Percentiles rank a stretch among this genome's conserved stretches.
These are phyloP conservation scores for Hemaris fuciformis DNA, from an alignment of 2,888 invertebrate species.

Conservation along the genomic window DNA sequence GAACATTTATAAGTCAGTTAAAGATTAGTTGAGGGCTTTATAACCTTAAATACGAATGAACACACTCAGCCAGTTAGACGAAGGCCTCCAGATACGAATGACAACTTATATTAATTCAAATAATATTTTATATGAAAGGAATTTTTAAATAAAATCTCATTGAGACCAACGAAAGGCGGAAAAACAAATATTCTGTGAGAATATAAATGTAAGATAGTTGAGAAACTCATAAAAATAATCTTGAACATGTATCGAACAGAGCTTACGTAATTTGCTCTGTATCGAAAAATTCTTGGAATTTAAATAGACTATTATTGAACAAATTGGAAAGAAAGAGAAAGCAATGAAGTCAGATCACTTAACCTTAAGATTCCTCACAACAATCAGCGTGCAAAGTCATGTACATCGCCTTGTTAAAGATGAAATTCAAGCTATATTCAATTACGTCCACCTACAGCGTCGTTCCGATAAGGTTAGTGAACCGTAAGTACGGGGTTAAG, in stretches of 20 bases:
- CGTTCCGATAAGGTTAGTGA: conserved; percentile 41
- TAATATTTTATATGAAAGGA: too few relatives aligned
- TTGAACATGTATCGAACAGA: not conserved
- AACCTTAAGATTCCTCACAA: conserved; percentile 66
- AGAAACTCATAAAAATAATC: not conserved
- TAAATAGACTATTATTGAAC: conserved; percentile 32
- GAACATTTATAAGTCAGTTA: conserved; percentile 30
- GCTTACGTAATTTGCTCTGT: conserved; percentile 39
- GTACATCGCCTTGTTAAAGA: conserved; percentile 60
- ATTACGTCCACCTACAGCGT: conserved; percentile 60
- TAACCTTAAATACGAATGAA: not conserved
- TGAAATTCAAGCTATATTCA: conserved; percentile 68
- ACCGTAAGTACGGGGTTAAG: conserved; percentile 26
- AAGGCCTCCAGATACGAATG: too few relatives aligned
- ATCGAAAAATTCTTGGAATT: conserved; percentile 30
- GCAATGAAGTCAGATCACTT: conserved; percentile 64
- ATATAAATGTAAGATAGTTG: not conserved
- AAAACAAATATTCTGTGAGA: too few relatives aligned
- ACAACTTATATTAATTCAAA: too few relatives aligned
- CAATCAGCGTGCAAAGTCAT: conserved; percentile 78
- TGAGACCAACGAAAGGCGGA: too few relatives aligned
- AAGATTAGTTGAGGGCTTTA: not conserved
- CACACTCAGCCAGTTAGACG: not conserved
- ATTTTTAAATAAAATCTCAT: too few relatives aligned
- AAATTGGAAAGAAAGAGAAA: conserved; percentile 42